Conservation (phyloP, 2,888 invertebrate genomes). For the Neria commutata region DNA sequence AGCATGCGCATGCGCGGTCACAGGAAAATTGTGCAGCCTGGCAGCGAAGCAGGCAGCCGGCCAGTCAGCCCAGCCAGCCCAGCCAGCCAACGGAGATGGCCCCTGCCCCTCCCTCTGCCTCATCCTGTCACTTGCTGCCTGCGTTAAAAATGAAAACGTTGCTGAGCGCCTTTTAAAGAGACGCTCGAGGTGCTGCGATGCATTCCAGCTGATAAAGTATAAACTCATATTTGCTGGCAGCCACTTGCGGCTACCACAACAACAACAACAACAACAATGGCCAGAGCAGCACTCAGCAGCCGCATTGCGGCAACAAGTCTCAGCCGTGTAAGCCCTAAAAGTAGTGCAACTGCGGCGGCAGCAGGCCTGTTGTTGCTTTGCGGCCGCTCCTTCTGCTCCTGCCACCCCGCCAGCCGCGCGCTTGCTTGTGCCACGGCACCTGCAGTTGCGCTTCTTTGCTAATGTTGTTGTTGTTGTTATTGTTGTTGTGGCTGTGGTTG, state of each 20-base stretch:
- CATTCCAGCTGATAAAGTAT: conserved; percentile 59
- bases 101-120: too few species aligned
- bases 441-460: too few species aligned
- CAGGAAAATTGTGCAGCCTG: too few species aligned
- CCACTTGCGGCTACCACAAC: conserved; percentile 4
- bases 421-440: too few species aligned
- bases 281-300: conserved; percentile 10
- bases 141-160: conserved; percentile 30
- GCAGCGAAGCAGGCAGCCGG: too few species aligned
- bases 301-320: conserved; percentile 10
- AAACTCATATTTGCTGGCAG: conserved; percentile 44
- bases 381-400: conserved; percentile 18
- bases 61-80: too few species aligned
- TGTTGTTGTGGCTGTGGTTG: conserved; percentile 22
- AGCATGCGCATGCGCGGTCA: too few species aligned
- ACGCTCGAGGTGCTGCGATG: conserved; percentile 60
- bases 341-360: conserved; percentile 48
- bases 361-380: not conserved
- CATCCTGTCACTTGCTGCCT: too few species aligned
- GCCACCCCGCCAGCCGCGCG: conserved; percentile 7
- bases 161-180: conserved; percentile 37
- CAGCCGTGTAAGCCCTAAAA: conserved; percentile 53
- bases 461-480: conserved; percentile 21
- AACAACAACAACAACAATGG: conserved; percentile 13
- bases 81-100: too few species aligned